Evolutionary conservation across 2,113 vertebrate genomes (phyloP), one percentile per base, ranked within the genome.

Genomic region (Mormyrus iriodes): DNA sequence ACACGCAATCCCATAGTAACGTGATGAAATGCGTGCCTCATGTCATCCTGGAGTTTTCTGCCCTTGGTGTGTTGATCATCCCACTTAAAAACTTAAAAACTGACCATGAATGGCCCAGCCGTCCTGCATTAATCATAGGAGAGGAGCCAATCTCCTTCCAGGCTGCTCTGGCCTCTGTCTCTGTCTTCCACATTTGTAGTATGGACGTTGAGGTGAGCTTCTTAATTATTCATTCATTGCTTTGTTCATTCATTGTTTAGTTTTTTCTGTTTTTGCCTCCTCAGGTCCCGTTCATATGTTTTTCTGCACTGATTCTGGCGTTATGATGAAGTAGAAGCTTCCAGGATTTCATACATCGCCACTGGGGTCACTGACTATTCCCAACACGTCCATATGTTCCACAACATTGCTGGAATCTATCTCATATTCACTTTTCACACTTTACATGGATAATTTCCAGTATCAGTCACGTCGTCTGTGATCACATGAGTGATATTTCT

Each of bases 51-150:
- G 39, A 13, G 4, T 39, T 49, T 82, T 58, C 39, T n/a, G 76
- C 53, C 52, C 88, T 84, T 27, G 52, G 76, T 84, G 19, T 85
- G 83, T 89, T 85, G 88, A 85, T 79, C 79, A 51, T 58, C 53
- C 52, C 52, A 85, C 76, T 89, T 58, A 89, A 21, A 31, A 61
- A n/a, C 79, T 89, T 55, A 85, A 89, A 89, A 42, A 84, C 69
- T 88, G 52, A 58, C 83, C 52, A 52, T 9, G 84, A 90, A 90
- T 90, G 89, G 87, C 90, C 85, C 90, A 87, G 90, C 90, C 88
- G 90, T 44, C 90, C 91, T 92, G 89, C 88, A 92, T 91, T 88
- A 92, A 91, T 88, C 91, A 92, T 89, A 51, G 82, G 55, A 51
- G 85, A 79, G 79, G 69, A 31, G 61, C 9, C 61, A 3, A 69